Conservation (phyloP, 1,140 invertebrate species). For the Patella vulgata region DNA sequence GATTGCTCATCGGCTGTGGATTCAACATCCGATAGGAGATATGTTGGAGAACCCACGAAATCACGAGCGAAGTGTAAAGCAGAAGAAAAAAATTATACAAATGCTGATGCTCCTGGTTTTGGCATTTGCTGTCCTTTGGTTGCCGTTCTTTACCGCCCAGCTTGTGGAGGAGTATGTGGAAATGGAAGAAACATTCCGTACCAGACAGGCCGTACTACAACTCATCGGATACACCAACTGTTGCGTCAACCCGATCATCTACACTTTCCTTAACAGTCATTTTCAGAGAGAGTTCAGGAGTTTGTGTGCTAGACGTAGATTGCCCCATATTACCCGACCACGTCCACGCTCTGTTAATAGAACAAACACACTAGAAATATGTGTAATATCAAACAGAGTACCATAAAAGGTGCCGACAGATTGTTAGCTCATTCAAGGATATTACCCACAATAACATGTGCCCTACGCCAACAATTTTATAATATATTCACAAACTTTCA, state of each 20-base stretch:
- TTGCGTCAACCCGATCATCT: constrained; percentile 81
- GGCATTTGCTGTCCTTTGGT: constrained; percentile 69
- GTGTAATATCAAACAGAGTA: too few relatives aligned
- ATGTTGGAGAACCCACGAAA: constrained; percentile 30
- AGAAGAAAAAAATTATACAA: constrained; percentile 65
- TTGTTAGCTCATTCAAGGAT: too few relatives aligned
- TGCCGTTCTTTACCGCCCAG: constrained; percentile 61
- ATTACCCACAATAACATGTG: too few relatives aligned
- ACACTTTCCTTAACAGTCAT: constrained; percentile 82
- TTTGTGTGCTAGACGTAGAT: too few relatives aligned
- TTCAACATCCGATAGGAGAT: constrained; percentile 42
- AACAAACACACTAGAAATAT: too few relatives aligned
- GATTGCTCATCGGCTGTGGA: constrained; percentile 48
- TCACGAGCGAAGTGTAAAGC: constrained; percentile 24
- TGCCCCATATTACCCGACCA: too few relatives aligned
- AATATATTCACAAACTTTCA: too few relatives aligned
- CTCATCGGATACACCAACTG: constrained; percentile 71
- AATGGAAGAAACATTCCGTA: constrained; percentile 22
- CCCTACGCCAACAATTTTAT: too few relatives aligned
- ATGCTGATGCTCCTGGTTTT: constrained; percentile 68
- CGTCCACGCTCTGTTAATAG: too few relatives aligned
- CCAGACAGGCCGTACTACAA: constrained; percentile 68
- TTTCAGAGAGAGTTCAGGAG: constrained; percentile 65
- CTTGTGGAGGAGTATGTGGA: constrained; percentile 35
- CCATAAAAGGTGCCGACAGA: too few relatives aligned